A percentile compares a stretch with the other conserved stretches of the same genome.
Conservation (phyloP, 1,140 invertebrate genomes). For the Heliconius nattereri region DNA sequence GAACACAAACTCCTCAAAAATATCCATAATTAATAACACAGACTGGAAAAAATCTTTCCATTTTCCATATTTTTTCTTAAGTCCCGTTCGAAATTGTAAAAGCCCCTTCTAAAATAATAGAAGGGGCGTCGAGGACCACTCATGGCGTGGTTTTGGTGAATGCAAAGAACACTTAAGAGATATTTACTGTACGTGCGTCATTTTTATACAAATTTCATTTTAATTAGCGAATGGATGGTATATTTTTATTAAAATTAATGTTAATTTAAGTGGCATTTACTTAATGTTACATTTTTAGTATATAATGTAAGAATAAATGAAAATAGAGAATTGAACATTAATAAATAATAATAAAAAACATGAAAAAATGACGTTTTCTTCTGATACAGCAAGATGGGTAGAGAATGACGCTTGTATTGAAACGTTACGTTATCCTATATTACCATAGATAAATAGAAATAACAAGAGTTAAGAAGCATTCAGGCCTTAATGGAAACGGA, state of each 20-base stretch:
- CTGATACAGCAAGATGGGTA: too few species aligned
- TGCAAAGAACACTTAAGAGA: conserved; percentile 42
- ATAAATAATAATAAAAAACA: too few species aligned
- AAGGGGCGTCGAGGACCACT: conserved; percentile 46
- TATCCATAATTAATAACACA: conserved; percentile 31
- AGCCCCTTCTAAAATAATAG: conserved; percentile 52
- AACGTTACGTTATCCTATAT: too few species aligned
- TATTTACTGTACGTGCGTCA: conserved; percentile 49
- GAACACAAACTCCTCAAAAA: not conserved
- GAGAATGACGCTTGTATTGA: too few species aligned
- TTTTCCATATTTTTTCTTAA: conserved; percentile 53
- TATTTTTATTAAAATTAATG: not conserved
- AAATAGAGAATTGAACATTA: too few species aligned
- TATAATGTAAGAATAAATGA: too few species aligned
- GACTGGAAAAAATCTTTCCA: conserved; percentile 23
- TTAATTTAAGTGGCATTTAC: not conserved
- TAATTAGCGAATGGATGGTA: conserved; percentile 28
- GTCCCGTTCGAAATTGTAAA: conserved; percentile 47
- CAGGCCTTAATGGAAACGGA: too few species aligned
- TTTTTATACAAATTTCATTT: conserved; percentile 46
- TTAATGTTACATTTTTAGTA: too few species aligned
- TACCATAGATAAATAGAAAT: too few species aligned
- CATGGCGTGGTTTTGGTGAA: conserved; percentile 43
- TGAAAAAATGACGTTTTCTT: too few species aligned
- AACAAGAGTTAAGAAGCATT: too few species aligned